Percentiles rank a stretch among this genome's conserved stretches.
Conservation (phyloP, 2,888 invertebrate species). For the Acanthococcus lagerstroemiae region DNA sequence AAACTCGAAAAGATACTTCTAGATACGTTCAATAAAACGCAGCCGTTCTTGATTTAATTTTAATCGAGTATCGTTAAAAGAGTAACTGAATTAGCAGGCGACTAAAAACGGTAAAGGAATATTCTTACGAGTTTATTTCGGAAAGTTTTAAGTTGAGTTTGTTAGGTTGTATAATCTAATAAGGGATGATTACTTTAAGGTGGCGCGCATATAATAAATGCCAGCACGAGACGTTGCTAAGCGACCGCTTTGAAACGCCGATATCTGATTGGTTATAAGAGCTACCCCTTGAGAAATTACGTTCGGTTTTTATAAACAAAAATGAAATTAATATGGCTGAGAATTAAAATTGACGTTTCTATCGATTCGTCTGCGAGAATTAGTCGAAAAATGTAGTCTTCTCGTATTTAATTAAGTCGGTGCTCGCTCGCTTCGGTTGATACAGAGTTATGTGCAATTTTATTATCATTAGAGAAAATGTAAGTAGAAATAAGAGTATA, state of each 20-base stretch:
- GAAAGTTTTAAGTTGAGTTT: constrained; percentile 28
- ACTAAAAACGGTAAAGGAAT: constrained; percentile 22
- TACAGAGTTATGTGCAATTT: too few relatives aligned
- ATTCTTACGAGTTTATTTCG: constrained; percentile 19
- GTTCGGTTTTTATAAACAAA: constrained; percentile 21
- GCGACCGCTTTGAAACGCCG: constrained; percentile 24
- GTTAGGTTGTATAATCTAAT: constrained; percentile 24
- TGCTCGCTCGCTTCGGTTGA: too few relatives aligned
- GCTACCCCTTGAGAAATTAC: constrained; percentile 29
- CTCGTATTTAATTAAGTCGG: too few relatives aligned
- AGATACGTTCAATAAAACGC: constrained; percentile 22
- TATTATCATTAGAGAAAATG: too few relatives aligned
- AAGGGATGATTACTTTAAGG: constrained; percentile 28
- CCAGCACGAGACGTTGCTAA: constrained; percentile 27
- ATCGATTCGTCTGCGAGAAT: constrained; percentile 22
- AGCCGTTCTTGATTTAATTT: constrained; percentile 26
- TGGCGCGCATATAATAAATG: constrained; percentile 28
- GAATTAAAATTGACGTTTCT: constrained; percentile 25
- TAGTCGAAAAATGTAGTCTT: too few relatives aligned
- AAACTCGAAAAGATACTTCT: constrained; percentile 19
- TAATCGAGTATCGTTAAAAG: constrained; percentile 29
- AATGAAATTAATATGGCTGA: constrained; percentile 27
- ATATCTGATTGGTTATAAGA: constrained; percentile 28
- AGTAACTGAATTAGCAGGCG: constrained; percentile 23
- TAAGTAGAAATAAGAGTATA: too few relatives aligned